Evolutionary conservation across 2,797 vertebrate species (phyloP), one percentile per base, ranked within the genome.

Genomic region (Amazonetta brasiliensis): DNA sequence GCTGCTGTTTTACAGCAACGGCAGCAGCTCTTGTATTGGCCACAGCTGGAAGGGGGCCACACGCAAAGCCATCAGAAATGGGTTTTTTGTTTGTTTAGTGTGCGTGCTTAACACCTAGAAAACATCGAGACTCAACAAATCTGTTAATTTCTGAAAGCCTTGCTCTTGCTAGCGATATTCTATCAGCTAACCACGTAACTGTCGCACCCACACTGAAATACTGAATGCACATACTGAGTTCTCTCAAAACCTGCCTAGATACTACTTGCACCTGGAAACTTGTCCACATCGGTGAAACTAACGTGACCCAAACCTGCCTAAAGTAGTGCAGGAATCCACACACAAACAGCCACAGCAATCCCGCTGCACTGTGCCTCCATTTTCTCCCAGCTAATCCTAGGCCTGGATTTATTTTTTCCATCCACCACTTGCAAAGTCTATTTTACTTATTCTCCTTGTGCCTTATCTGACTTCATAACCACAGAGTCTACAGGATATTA

Each of bases 21-120:
- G 84, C 48, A 46, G 48, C 20, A 28, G 33, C 52, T 37, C 8
- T 37, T 46, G 52, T 14, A 15, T 16, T 11, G 76, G 41, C 78
- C 73, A 46, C 44, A 82, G 69, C 48, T 54, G 52, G 64, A 71
- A 84, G 37, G 8, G 43, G 69, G 79, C 68, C 72, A 76, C 91
- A 92, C 21, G 26, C 77, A 86, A 88, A 94, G 73, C 76, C 92
- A 78, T 20, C 4, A 41, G 56, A 43, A 95, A 39, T 7, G 44
- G 8, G 8, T 28, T 52, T 48, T 52, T 52, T 52, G 50, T 26
- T 28, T 52, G 50, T 10, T 31, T 54, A 77, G 19, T 18, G 9
- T 20, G 67, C 37, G 26, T 13, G 8, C 35, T 81, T 58, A 79
- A 76, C 59, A 79, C 58, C 67, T 66, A 67, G 58, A 82, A 94